phyloP scores from a whole-genome alignment of 2,888 invertebrate species.

The Sisyra nigra region DNA sequence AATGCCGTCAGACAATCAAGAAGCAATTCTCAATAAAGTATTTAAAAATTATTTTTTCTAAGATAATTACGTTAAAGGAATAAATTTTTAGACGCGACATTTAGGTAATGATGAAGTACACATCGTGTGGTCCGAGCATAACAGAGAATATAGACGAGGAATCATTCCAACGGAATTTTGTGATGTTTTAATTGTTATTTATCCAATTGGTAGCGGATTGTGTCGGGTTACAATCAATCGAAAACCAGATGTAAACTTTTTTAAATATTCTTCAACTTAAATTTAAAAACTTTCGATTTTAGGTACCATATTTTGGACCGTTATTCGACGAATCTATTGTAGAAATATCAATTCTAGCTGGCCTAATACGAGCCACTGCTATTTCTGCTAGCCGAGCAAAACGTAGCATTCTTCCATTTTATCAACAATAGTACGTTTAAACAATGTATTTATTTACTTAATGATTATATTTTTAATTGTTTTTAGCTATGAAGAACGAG shows the following conservation, averaged over 20 bases:
- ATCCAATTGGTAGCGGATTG: conserved; percentile 75
- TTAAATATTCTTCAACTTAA: neutral
- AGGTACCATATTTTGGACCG: conserved; percentile 90
- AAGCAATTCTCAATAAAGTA: conserved; percentile 75
- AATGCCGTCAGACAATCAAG: conserved; percentile 83
- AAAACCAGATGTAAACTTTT: conserved; percentile 57
- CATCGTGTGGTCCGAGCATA: conserved; percentile 98
- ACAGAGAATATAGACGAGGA: conserved; percentile 85
- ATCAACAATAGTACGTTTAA: conserved; percentile 65
- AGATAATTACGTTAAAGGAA: conserved; percentile 3
- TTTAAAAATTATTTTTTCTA: no score
- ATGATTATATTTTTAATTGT: conserved; percentile 7
- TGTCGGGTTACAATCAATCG: conserved; percentile 78
- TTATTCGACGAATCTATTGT: conserved; percentile 84
- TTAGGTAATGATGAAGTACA: conserved; percentile 97
- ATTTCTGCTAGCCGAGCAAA: conserved; percentile 85
- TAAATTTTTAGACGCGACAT: conserved; percentile 60
- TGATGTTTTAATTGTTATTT: conserved; percentile 92
- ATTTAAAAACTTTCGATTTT: conserved; percentile 5
- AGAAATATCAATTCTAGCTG: conserved; percentile 56
- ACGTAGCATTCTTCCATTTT: conserved; percentile 74
- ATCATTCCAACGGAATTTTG: conserved; percentile 99
- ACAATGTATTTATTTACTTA: neutral
- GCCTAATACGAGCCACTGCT: conserved; percentile 77
- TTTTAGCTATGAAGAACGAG: conserved; percentile 78